These are phyloP conservation scores for Leptatherina wallacei DNA, from an alignment of 2,797 vertebrate species.

Conservation along the genomic window DNA sequence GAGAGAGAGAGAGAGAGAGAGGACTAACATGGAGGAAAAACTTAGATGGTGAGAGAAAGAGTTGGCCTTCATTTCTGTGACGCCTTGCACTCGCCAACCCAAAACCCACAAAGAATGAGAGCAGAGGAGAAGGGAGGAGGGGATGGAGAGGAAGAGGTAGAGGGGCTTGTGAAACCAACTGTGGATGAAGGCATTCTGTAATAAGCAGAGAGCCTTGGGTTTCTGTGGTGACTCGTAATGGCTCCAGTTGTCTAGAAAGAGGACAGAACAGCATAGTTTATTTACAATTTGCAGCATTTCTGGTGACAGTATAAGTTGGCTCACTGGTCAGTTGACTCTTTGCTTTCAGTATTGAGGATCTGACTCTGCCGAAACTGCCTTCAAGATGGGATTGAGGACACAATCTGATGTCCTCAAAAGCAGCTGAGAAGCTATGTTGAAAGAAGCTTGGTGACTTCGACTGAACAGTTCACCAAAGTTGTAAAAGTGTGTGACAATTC, in stretches of 20 bases:
- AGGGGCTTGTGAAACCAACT: conserved; percentile 63
- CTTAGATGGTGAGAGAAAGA: conserved; percentile 37
- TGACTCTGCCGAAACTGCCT: not conserved
- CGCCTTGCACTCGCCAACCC: conserved; percentile 64
- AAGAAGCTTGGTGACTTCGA: not conserved
- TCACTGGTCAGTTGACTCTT: conserved; percentile 18
- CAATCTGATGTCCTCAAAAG: too few relatives aligned
- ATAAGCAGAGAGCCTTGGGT: conserved; percentile 69
- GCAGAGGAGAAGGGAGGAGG: conserved; percentile 49
- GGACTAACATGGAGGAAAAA: conserved; percentile 30
- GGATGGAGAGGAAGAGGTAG: conserved; percentile 48
- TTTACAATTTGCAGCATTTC: conserved; percentile 63
- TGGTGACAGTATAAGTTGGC: conserved; percentile 37
- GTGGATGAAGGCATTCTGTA: conserved; percentile 68
- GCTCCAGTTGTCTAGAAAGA: conserved; percentile 80
- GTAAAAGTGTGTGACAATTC: not conserved
- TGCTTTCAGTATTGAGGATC: conserved; percentile 10
- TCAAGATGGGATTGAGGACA: not conserved
- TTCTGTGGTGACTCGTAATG: conserved; percentile 75
- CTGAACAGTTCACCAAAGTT: not conserved
- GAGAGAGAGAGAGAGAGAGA: too few relatives aligned
- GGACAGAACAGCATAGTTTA: conserved; percentile 69
- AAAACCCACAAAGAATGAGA: conserved; percentile 79
- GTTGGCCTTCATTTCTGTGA: conserved; percentile 65
- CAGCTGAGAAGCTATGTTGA: too few relatives aligned